Percentiles rank a stretch among this genome's conserved stretches.
Conservation (phyloP, 2,113 vertebrate genomes). For the Mesembrinibis cayennensis region DNA sequence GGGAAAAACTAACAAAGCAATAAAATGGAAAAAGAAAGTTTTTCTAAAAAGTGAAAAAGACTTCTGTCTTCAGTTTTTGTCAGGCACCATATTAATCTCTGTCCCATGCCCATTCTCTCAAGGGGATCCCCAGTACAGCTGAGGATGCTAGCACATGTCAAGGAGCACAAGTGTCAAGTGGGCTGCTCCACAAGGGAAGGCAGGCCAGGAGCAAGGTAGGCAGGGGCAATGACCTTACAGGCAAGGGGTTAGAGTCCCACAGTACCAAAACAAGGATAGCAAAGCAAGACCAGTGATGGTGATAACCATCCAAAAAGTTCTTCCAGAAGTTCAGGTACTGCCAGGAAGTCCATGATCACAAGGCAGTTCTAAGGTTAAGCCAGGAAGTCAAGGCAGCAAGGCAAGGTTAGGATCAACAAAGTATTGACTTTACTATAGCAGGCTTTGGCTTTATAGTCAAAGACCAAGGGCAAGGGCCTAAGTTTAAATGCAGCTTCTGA, state of each 20-base stretch:
- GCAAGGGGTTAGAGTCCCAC: neutral
- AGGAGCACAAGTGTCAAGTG: neutral
- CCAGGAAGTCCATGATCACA: neutral
- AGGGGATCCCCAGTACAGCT: neutral
- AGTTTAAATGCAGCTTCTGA: neutral
- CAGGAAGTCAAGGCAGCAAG: neutral
- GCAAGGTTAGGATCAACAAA: neutral
- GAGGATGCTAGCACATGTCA: too few species aligned
- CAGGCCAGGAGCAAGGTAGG: neutral
- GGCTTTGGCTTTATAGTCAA: neutral
- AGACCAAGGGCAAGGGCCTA: neutral
- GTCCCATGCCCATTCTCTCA: neutral
- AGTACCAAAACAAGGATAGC: neutral
- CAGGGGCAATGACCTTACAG: neutral
- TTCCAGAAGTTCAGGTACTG: neutral
- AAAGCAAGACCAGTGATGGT: neutral
- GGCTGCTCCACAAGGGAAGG: neutral
- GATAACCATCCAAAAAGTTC: neutral
- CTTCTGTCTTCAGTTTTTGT: neutral
- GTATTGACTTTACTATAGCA: neutral
- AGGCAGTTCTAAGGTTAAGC: neutral
- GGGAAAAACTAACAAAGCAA: neutral
- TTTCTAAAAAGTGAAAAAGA: neutral
- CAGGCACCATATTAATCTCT: neutral
- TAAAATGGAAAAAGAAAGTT: neutral